Base-by-base conservation (phyloP, 2,113 vertebrate species). In the Chaenogobius annularis region DNA sequence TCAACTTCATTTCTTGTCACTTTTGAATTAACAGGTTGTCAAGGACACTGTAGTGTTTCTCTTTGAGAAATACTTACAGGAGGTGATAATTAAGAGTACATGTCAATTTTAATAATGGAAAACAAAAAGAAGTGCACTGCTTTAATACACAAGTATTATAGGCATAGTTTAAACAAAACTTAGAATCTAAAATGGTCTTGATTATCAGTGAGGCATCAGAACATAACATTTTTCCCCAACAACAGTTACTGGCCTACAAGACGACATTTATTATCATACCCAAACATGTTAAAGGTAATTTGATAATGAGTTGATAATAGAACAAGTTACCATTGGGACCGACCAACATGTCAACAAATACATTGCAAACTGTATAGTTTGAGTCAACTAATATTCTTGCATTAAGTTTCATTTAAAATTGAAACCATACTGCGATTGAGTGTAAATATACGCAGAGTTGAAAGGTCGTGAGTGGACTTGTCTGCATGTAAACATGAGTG, bases 11-110 rank as follows among this genome's bases (percentile, higher is more conserved):
- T 37, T 40, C 35, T 40, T 19, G 35, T 63, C 35, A 43, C 26
- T 63, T 43, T 40, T 63, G 61, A 63, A 63, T 63, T 43, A 40
- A 43, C 61, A 10, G 35, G 35, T 63, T 40, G 61, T 63, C 61
- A 63, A 63, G 61, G 61, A 40, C 35, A 40, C 61, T 43, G 35
- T 43, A n/a, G 61, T 10, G 10, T 31, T 61, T 61, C 26, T 35
- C 14, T 35, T 35, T 23, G 31, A 35, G 58, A 61, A 61, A 61
- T 35, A 35, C 58, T 9, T 19, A 37, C 35, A 63, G 58, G 58
- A 61, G 58, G 26, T 61, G 58, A 61, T 31, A 35, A 61, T 35
- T 31, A 8, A 35, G 22, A 31, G 58, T 15, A 14, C 52, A 14
- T 31, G 56, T 15, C 58, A 61, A 15, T 31, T 35, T 31, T 15